Evolutionary conservation across 2,797 vertebrate species (phyloP).

Genomic region (Coilia nasus): DNA sequence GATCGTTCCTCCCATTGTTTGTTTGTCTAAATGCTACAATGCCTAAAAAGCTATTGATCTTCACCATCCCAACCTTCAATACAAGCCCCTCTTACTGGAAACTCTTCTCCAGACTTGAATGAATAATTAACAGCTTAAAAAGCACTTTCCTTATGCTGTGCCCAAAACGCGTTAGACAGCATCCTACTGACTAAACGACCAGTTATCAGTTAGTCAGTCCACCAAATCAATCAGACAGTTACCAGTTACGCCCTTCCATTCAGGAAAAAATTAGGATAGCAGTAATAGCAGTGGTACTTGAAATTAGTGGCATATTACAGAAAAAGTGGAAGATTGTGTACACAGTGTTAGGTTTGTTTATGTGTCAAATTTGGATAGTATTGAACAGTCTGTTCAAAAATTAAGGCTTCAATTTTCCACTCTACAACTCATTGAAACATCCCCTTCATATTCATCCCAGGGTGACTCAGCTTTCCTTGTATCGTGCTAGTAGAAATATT

Average conservation of each 20-base stretch:
- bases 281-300: not conserved
- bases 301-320: not conserved
- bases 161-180: not conserved
- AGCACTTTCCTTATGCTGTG: slow-evolving; percentile 20
- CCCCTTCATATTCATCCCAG: not conserved
- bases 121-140: slow-evolving; percentile 46
- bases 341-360: not conserved
- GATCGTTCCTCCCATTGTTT: slow-evolving; percentile 47
- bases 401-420: not conserved
- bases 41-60: slow-evolving; percentile 74
- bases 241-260: not conserved
- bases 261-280: not conserved
- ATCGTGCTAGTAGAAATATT: not conserved
- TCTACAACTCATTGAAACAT: not conserved
- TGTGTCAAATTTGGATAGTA: not conserved
- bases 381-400: not conserved
- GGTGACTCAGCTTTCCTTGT: not conserved
- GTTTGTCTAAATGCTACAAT: slow-evolving; percentile 48
- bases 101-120: slow-evolving; percentile 33
- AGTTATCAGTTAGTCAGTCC: not conserved
- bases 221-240: not conserved
- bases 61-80: not conserved
- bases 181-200: not conserved
- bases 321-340: not conserved
- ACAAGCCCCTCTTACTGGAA: slow-evolving; percentile 38